Evolutionary conservation across 2,113 vertebrate species (phyloP).

Genomic region (Lutjanus erythropterus): DNA sequence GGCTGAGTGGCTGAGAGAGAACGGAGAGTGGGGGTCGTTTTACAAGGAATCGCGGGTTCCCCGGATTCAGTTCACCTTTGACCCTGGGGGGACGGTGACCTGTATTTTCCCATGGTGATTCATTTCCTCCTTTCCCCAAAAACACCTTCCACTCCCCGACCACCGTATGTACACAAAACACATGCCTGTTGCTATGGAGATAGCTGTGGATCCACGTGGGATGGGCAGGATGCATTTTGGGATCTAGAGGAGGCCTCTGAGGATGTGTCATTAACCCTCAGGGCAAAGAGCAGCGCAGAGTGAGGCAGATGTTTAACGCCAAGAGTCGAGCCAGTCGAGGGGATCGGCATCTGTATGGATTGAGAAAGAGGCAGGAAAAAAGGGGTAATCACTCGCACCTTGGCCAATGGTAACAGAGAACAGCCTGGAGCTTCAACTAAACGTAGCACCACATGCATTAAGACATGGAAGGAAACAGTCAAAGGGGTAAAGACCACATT

Average conservation of each 20-base stretch:
- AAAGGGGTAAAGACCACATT: slow-evolving; percentile 8
- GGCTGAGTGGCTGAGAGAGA: slow-evolving; percentile 27
- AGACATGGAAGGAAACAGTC: slow-evolving; percentile 28
- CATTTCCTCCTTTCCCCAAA: slow-evolving; percentile 64
- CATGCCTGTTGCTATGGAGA: slow-evolving; percentile 65
- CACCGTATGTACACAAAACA: slow-evolving; percentile 56
- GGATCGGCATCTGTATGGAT: slow-evolving; percentile 42
- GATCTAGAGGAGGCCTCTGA: slow-evolving; percentile 28
- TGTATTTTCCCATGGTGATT: slow-evolving; percentile 66
- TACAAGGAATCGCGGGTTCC: slow-evolving; percentile 37
- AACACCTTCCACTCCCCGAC: slow-evolving; percentile 23
- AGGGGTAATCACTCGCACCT: slow-evolving; percentile 48
- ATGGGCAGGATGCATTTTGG: background rate
- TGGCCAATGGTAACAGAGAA: slow-evolving; percentile 26
- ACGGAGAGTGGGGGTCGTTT: slow-evolving; percentile 52
- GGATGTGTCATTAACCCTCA: slow-evolving; percentile 64
- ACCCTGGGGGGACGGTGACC: slow-evolving; percentile 57
- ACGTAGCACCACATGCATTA: slow-evolving; percentile 4
- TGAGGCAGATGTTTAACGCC: slow-evolving; percentile 28
- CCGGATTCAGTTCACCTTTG: slow-evolving; percentile 51
- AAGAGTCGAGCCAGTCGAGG: slow-evolving; percentile 39
- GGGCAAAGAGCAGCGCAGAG: slow-evolving; percentile 38
- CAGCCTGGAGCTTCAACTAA: slow-evolving; percentile 46
- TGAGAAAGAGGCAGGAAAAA: slow-evolving; percentile 1
- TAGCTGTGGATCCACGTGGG: background rate